phyloP scores from a whole-genome alignment of 1,140 invertebrate genomes.

The Glossosoma conforme region DNA sequence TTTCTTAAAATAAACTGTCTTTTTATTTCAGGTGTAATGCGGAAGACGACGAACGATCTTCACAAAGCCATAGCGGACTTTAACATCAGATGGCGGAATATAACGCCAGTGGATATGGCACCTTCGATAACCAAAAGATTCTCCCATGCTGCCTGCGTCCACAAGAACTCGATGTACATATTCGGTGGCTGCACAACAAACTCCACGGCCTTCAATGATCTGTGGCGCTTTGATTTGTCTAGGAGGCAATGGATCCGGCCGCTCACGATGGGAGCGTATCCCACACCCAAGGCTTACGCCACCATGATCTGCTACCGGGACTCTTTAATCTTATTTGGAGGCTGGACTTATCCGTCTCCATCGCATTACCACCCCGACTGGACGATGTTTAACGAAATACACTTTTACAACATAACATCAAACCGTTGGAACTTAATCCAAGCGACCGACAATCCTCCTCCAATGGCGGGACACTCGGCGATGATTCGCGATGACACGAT shows the following conservation, averaged over 20 bases:
- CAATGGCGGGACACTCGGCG: slow-evolving; percentile 90
- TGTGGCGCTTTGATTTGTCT: slow-evolving; percentile 90
- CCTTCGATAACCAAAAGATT: slow-evolving; percentile 82
- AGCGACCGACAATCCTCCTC: slow-evolving; percentile 61
- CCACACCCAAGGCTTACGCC: slow-evolving; percentile 93
- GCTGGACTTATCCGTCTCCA: slow-evolving; percentile 90
- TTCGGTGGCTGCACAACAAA: slow-evolving; percentile 95
- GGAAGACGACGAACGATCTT: slow-evolving; percentile 62
- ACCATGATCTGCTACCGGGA: slow-evolving; percentile 83
- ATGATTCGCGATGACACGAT: slow-evolving; percentile 80
- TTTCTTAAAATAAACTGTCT: slow-evolving; percentile 8
- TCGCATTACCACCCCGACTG: slow-evolving; percentile 86
- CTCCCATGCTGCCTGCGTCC: slow-evolving; percentile 84
- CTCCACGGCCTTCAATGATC: slow-evolving; percentile 94
- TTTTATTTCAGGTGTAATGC: slow-evolving; percentile 63
- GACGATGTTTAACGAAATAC: slow-evolving; percentile 88
- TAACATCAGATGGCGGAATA: slow-evolving; percentile 63
- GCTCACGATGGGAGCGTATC: slow-evolving; percentile 81
- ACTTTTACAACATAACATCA: slow-evolving; percentile 77
- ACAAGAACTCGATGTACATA: slow-evolving; percentile 84
- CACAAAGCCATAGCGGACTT: slow-evolving; percentile 63
- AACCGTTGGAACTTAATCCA: slow-evolving; percentile 82
- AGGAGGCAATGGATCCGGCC: slow-evolving; percentile 78
- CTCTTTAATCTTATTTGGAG: slow-evolving; percentile 85
- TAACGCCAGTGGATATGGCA: slow-evolving; percentile 49